A percentile compares a stretch with the other conserved stretches of the same genome.
Evolutionary conservation across 2,113 vertebrate genomes (phyloP).

Genomic region (Protomyctophum bolini): DNA sequence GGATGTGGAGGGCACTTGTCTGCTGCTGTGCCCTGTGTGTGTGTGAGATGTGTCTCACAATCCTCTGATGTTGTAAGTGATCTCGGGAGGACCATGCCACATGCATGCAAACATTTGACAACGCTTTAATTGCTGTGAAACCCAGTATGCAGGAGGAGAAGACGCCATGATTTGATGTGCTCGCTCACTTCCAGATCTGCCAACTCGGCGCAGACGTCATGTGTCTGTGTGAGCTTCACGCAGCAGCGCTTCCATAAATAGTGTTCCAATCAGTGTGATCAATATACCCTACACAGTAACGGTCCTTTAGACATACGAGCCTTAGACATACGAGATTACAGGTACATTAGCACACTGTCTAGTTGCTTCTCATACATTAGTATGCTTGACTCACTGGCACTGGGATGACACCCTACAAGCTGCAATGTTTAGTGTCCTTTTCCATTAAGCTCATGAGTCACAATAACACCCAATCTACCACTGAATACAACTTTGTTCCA

Average conservation of each 20-base stretch:
- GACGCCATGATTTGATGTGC: too few species aligned
- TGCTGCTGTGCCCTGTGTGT: constrained; percentile 15
- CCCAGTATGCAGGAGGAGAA: neutral
- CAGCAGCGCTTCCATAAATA: too few species aligned
- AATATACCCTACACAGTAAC: too few species aligned
- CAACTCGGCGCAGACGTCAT: too few species aligned
- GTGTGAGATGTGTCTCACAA: constrained; percentile 19
- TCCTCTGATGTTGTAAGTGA: constrained; percentile 40
- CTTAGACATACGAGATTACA: too few species aligned
- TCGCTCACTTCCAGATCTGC: too few species aligned
- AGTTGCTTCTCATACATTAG: constrained; percentile 15
- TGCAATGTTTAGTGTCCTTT: constrained; percentile 7
- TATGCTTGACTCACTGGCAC: constrained; percentile 14
- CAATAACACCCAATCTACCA: constrained; percentile 8
- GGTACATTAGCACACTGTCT: neutral
- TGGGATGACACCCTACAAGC: constrained; percentile 13
- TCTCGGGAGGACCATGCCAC: constrained; percentile 17
- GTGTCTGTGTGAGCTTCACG: too few species aligned
- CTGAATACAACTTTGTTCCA: constrained; percentile 20
- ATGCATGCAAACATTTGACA: constrained; percentile 32
- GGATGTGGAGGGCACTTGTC: constrained; percentile 13
- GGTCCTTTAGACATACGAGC: too few species aligned
- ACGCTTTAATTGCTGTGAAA: neutral
- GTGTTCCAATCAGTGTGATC: too few species aligned
- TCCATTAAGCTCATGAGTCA: constrained; percentile 26